These are phyloP conservation scores for Boloria selene DNA, from an alignment of 2,888 invertebrate species.

Conservation along the genomic window DNA sequence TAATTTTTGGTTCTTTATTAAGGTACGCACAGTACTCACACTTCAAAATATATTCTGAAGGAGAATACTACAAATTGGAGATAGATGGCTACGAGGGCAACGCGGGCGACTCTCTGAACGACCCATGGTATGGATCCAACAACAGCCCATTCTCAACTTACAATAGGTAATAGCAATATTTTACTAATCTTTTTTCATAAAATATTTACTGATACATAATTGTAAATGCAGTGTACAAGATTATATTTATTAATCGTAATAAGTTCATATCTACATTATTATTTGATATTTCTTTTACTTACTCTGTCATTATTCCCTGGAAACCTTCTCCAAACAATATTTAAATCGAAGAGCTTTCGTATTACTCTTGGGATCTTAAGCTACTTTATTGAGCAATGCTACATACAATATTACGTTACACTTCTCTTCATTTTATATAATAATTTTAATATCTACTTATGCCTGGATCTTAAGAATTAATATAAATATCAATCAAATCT, in stretches of 20 bases:
- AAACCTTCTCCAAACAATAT: too few species aligned
- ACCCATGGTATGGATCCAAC: slow-evolving; percentile 97
- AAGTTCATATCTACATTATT: too few species aligned
- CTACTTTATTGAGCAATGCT: background rate
- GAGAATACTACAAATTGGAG: slow-evolving; percentile 94
- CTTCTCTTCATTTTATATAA: too few species aligned
- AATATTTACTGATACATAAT: background rate
- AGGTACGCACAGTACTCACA: slow-evolving; percentile 95
- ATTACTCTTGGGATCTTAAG: slow-evolving; percentile 23
- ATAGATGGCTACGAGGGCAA: slow-evolving; percentile 96
- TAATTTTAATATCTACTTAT: too few species aligned
- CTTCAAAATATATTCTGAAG: slow-evolving; percentile 95
- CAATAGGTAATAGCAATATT: slow-evolving; percentile 85
- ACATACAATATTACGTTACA: too few species aligned
- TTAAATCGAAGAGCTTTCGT: slow-evolving; percentile 7
- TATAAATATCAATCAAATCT: too few species aligned
- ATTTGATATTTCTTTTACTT: too few species aligned
- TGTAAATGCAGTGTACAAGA: background rate
- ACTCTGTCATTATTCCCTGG: too few species aligned
- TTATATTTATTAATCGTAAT: background rate
- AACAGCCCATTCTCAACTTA: slow-evolving; percentile 97
- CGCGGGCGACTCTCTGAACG: slow-evolving; percentile 94
- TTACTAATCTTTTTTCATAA: background rate
- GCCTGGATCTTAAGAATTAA: too few species aligned
- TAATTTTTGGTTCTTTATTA: slow-evolving; percentile 34